Evolutionary conservation across 2,888 invertebrate species (phyloP).

Genomic region (Drosophila tripunctata): DNA sequence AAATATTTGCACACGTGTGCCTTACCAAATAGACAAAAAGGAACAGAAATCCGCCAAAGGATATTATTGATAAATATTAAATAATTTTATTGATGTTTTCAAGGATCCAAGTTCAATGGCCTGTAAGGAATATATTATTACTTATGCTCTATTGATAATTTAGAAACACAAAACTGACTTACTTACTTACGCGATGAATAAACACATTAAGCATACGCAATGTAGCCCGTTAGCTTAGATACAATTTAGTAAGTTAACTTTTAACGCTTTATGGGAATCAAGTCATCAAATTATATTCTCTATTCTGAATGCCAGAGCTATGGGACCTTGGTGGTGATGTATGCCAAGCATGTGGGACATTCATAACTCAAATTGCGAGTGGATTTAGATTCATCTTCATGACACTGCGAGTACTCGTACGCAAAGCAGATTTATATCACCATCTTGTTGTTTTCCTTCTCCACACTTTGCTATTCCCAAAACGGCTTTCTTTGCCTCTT

Average conservation of each 20-base stretch:
- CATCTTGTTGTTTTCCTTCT: conserved; percentile 10
- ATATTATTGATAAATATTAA: conserved; percentile 16
- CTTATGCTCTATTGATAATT: too few species aligned
- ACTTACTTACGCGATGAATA: neutral
- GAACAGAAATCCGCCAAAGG: neutral
- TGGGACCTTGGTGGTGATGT: conserved; percentile 38
- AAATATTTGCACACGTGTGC: conserved; percentile 7
- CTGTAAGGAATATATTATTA: neutral
- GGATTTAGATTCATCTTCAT: conserved; percentile 54
- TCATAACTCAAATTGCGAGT: conserved; percentile 39
- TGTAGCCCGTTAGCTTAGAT: neutral
- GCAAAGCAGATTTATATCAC: conserved; percentile 63
- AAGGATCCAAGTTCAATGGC: neutral
- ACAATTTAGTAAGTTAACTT: neutral
- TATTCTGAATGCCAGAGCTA: conserved; percentile 17
- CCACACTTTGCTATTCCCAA: conserved; percentile 17
- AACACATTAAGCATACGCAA: neutral
- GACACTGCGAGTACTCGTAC: conserved; percentile 11
- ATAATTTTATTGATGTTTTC: conserved; percentile 15
- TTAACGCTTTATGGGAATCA: neutral
- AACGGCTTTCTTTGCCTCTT: conserved; percentile 1
- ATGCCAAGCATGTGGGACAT: conserved; percentile 54
- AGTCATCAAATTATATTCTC: conserved; percentile 3
- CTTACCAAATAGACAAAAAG: neutral
- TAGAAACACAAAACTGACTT: too few species aligned